phyloP scores from a whole-genome alignment of 2,888 invertebrate species.

The Ormyrus labotus region DNA sequence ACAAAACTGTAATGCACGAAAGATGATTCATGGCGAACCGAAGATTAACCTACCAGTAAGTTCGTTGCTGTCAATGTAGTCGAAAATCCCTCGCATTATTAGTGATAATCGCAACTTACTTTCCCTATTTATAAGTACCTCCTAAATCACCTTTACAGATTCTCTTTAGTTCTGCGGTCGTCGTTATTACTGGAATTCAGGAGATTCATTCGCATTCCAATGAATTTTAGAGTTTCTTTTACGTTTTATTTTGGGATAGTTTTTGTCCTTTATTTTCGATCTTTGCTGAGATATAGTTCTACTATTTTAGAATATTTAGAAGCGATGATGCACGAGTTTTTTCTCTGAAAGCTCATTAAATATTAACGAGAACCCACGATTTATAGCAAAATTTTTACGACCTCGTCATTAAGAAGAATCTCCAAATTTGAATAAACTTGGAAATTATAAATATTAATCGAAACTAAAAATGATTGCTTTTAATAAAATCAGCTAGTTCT shows the following conservation, averaged over 20 bases:
- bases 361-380: background rate
- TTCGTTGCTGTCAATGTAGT: background rate
- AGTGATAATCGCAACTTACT: conserved; percentile 36
- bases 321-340: background rate
- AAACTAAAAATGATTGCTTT: too few relatives aligned
- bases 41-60: conserved; percentile 13
- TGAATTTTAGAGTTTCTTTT: background rate
- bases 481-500: too few relatives aligned
- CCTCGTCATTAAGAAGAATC: too few relatives aligned
- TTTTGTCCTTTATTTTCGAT: background rate
- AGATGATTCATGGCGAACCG: conserved; percentile 27
- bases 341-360: conserved; percentile 33
- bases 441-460: too few relatives aligned
- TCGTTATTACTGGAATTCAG: background rate
- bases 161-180: conserved; percentile 10
- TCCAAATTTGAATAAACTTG: too few relatives aligned
- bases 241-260: conserved; percentile 6
- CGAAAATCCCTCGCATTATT: conserved; percentile 24
- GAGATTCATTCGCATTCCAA: background rate
- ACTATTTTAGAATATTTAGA: background rate
- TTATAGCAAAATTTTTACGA: conserved; percentile 10
- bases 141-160: conserved; percentile 42
- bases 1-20: conserved; percentile 1
- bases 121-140: conserved; percentile 31
- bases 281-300: conserved; percentile 20